Evolutionary conservation across 2,797 vertebrate species (phyloP), one percentile per base, ranked within the genome.

Genomic region (Muraenolepis orangiensis): DNA sequence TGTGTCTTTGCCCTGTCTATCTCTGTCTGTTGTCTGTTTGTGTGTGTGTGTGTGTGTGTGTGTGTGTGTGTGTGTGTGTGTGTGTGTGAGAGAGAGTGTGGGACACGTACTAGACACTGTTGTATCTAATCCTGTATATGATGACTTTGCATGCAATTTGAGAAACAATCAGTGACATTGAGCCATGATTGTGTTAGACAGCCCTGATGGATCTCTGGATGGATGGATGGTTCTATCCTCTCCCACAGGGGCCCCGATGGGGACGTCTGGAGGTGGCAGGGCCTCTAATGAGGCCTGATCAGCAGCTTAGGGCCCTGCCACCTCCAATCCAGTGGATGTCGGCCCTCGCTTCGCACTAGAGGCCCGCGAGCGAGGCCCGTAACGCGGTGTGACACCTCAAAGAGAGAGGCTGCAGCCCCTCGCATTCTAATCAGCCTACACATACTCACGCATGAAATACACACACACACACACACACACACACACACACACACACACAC

Each of bases 251-350:
- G 57, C 57, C 23, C 57, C 7, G 4, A 10, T 8, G n/a, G 8
- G 57, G 57, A 26, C 6, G 57, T 64, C 57, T 64, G 57, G 57
- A 26, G 57, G 57, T n/a, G 76, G 81, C 66, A 7, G 74, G 73
- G 61, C 74, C 73, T n/a, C 81, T 94, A 93, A 93, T 92, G 88
- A 88, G 82, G 87, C 80, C 85, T 90, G 92, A 94, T 92, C 86
- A 86, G 87, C 87, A 91, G 85, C 90, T 90, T 87, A 87, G 87
- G 88, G 89, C 84, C 73, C 88, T 92, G 93, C 90, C 93, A 90
- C 85, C 90, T 91, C 85, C 76, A 86, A 93, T 93, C 82, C 85
- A 86, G 86, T 80, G 77, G 85, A 80, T 76, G 76, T 85, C 87
- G 88, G 85, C 66, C 74, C 90, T 93, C 89, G 87, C 86, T 90